Percentiles rank a stretch among this genome's conserved stretches.
These are phyloP conservation scores for Crepidodera aurea DNA, from an alignment of 2,888 invertebrate species.

Conservation along the genomic window DNA sequence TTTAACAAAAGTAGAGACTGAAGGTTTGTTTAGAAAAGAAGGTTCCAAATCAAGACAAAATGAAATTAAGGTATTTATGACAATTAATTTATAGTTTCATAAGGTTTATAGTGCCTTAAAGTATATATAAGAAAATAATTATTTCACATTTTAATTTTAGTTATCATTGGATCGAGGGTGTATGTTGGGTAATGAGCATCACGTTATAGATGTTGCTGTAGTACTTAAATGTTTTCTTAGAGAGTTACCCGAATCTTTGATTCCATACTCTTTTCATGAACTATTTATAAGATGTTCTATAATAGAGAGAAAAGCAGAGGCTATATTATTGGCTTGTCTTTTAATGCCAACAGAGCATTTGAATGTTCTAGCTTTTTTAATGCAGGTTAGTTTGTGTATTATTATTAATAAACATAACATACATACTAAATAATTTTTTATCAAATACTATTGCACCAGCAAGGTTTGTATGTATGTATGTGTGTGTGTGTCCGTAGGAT, in stretches of 20 bases:
- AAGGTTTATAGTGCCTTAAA: too few species aligned
- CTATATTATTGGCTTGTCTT: constrained; percentile 73
- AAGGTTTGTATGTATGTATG: too few species aligned
- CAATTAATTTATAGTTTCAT: too few species aligned
- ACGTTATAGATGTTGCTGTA: constrained; percentile 86
- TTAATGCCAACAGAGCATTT: constrained; percentile 80
- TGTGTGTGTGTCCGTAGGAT: too few species aligned
- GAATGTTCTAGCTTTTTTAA: constrained; percentile 80
- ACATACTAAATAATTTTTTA: too few species aligned
- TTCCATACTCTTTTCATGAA: constrained; percentile 78
- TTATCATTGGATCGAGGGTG: constrained; percentile 75
- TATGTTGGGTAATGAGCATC: constrained; percentile 73
- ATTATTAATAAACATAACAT: constrained; percentile 6
- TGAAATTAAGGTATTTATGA: constrained; percentile 74
- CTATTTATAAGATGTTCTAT: constrained; percentile 74
- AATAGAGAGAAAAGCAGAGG: constrained; percentile 67
- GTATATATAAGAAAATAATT: too few species aligned
- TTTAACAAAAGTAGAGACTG: constrained; percentile 73
- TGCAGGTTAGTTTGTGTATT: constrained; percentile 68
- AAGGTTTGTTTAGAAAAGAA: constrained; percentile 89
- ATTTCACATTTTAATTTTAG: constrained; percentile 62
- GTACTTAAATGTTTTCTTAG: constrained; percentile 86
- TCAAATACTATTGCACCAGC: too few species aligned
- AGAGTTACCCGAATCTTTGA: constrained; percentile 84
- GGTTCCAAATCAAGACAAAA: constrained; percentile 84